phyloP scores from a whole-genome alignment of 2,888 invertebrate genomes.

The Caenorhabditis sp. region DNA sequence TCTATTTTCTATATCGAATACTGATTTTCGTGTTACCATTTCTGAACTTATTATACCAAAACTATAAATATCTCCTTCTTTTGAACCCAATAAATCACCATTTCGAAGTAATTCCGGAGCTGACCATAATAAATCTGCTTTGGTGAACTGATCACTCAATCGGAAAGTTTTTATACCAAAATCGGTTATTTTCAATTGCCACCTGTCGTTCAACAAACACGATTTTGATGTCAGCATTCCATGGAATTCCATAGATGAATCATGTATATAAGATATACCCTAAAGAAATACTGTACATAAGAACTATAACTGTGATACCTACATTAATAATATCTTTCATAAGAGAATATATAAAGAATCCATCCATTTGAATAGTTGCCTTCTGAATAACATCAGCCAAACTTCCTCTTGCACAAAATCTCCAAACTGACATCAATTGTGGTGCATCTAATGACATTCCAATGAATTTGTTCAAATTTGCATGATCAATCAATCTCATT shows the following conservation, averaged over 20 bases:
- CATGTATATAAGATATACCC: conserved; percentile 44
- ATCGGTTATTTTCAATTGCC: conserved; percentile 62
- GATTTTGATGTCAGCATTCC: conserved; percentile 53
- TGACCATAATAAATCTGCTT: conserved; percentile 34
- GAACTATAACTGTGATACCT: background rate
- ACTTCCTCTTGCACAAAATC: conserved; percentile 56
- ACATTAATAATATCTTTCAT: conserved; percentile 62
- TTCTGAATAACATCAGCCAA: conserved; percentile 37
- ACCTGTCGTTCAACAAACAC: conserved; percentile 62
- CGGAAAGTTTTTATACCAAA: conserved; percentile 48
- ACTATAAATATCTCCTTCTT: conserved; percentile 42
- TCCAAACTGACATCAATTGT: conserved; percentile 61
- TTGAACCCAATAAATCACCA: conserved; percentile 21
- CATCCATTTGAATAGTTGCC: conserved; percentile 56
- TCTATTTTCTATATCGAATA: conserved; percentile 41
- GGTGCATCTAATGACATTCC: conserved; percentile 65
- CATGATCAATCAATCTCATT: conserved; percentile 63
- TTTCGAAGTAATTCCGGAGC: conserved; percentile 46
- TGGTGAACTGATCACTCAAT: conserved; percentile 1
- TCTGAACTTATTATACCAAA: conserved; percentile 58
- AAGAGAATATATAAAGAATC: conserved; percentile 66
- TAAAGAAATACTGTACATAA: conserved; percentile 1
- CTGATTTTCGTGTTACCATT: conserved; percentile 49
- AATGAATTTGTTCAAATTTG: conserved; percentile 66
- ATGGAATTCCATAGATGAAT: conserved; percentile 28